Conservation (phyloP, 2,888 invertebrate genomes). For the Epinotia demarniana region DNA sequence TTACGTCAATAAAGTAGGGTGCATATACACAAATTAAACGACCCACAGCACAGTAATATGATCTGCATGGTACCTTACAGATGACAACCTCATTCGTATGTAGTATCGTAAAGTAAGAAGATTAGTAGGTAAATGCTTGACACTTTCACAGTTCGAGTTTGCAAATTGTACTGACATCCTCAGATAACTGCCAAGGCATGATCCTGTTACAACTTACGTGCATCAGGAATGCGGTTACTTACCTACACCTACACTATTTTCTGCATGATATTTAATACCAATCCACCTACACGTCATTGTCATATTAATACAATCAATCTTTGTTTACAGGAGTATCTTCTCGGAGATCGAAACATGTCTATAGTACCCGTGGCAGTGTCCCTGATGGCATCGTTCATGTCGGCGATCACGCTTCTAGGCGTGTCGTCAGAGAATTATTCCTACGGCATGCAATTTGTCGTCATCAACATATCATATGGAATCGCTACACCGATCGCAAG, state of each 20-base stretch:
- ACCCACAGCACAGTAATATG: too few species aligned
- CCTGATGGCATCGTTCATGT: conserved; percentile 97
- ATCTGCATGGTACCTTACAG: too few species aligned
- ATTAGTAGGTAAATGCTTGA: too few species aligned
- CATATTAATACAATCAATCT: conserved; percentile 15
- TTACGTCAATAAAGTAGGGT: too few species aligned
- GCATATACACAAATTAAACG: too few species aligned
- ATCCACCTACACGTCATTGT: neutral
- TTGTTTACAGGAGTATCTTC: conserved; percentile 89
- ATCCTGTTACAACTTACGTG: neutral
- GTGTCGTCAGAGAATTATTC: conserved; percentile 95
- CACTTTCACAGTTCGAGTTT: neutral
- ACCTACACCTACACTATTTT: neutral
- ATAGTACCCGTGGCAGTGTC: conserved; percentile 93
- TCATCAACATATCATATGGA: conserved; percentile 90
- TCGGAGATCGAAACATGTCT: conserved; percentile 92
- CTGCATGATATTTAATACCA: neutral
- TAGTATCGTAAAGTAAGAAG: too few species aligned
- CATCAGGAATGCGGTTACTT: neutral
- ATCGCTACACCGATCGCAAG: conserved; percentile 91
- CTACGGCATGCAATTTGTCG: conserved; percentile 91
- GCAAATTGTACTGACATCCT: neutral
- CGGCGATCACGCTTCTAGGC: conserved; percentile 94
- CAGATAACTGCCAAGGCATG: neutral
- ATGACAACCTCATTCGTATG: too few species aligned